These are phyloP conservation scores for Sarcophilus harrisii DNA, from an alignment of 2,797 vertebrate species.

Conservation along the genomic window DNA sequence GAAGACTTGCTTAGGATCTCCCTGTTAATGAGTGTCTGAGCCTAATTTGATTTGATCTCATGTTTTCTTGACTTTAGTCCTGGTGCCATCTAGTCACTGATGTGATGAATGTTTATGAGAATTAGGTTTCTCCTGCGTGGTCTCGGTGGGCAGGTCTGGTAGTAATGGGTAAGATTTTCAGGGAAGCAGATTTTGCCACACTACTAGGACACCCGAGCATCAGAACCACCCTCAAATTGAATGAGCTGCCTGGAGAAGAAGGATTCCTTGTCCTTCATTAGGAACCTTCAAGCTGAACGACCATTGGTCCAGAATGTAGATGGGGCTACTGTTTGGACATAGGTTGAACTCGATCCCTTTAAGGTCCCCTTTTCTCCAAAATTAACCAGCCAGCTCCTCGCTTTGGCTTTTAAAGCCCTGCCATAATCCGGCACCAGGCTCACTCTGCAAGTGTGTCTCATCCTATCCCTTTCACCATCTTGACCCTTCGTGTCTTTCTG, in stretches of 20 bases:
- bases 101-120: background rate
- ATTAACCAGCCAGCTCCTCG: background rate
- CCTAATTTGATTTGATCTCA: background rate
- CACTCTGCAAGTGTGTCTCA: background rate
- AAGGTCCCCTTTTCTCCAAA: background rate
- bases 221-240: background rate
- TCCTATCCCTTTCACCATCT: background rate
- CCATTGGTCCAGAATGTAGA: background rate
- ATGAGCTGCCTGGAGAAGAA: background rate
- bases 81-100: background rate
- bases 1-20: background rate
- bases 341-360: background rate
- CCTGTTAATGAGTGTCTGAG: background rate
- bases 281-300: background rate
- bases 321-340: background rate
- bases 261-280: background rate
- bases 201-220: background rate
- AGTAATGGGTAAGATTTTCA: background rate
- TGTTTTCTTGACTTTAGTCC: background rate
- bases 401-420: background rate
- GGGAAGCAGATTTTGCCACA: background rate
- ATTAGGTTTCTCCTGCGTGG: background rate
- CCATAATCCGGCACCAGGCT: background rate
- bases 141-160: background rate
- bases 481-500: background rate